Base-by-base conservation (phyloP, 2,797 vertebrate species). In the Spinibarbus caldwelli region DNA sequence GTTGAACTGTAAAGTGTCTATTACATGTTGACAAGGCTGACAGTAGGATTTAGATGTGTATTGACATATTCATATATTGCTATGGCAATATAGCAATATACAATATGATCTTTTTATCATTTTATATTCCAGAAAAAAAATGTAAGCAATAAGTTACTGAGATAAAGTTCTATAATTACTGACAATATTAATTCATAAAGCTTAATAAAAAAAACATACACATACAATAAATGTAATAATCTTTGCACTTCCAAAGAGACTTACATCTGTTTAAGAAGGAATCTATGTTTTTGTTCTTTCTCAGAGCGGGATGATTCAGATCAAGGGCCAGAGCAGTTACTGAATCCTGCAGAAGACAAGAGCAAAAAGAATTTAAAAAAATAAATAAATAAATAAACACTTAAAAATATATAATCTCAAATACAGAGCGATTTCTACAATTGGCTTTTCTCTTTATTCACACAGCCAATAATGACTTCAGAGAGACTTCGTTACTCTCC, bases 211-310 rank as follows among this genome's bases (percentile, higher is more conserved):
- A 26, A 47, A 19, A 14, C 45, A 73, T n/a, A 11, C 45, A 49
- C 9, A 23, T 12, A 36, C 72, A 78, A 36, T 7, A 57, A n/a
- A 41, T 15, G 11, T 14, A 29, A 15, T 17, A 72, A 72, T 17
- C 54, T 21, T n/a, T 43, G 59, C 29, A 38, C 62, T 23, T 85
- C n/a, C 29, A 73, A 72, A n/a, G 14, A 77, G 83, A 95, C 98
- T 98, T 96, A 99, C 98, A 99, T 96, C 98, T 95, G 91, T 93
- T 97, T 90, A 99, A 94, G 93, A 99, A 99, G 84, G 97, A 96
- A 84, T 99, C 98, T 0, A 99, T 97, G 92, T 99, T 99, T 94
- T 99, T 99, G 95, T 99, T 99, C 94, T 99, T 99, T 89, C 98
- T 94, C 90, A 99, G 95, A 0, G 97, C 95, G 43, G 98, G 97